Base-by-base conservation (phyloP, 2,113 vertebrate genomes). In the Urocynchramus pylzowi region DNA sequence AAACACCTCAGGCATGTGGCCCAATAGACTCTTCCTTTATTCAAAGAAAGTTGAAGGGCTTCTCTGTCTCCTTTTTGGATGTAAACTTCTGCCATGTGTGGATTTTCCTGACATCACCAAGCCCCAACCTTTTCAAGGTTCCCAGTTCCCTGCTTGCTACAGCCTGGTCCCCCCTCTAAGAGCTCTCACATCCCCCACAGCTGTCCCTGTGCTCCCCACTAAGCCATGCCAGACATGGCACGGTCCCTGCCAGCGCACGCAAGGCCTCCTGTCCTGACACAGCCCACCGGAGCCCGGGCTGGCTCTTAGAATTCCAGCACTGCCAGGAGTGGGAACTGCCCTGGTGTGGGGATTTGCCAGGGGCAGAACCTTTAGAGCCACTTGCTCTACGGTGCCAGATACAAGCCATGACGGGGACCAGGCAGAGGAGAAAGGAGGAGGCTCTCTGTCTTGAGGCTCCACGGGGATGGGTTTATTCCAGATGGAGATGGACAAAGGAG, bases 1-100 rank as follows among this genome's bases (percentile, higher is more conserved):
- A 30, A 19, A 26, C 6, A 2, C 4, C 5, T 8, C 1, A 3
- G 30, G 22, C 4, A 0, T 14, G 37, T 19, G 12, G 30, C 22
- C 17, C 3, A 5, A 3, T 28, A 9, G 13, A 4, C 41, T 35
- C 12, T 37, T 10, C 44, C 4, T 17, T 45, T 24, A 31, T 39
- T 49, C 0, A 2, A 50, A 26, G 20, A 12, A 39, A 61, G 7
- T 39, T 33, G 21, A 24, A 31, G 31, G 23, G 11, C 7, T n/a
- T 12, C 23, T 33, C 50, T 27, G 28, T 56, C 13, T 56, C 17
- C 10, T 44, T 61, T 39, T 27, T 20, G 35, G 57, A n/a, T 0
- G 1, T 50, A 41, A 27, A 16, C 17, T 10, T 61, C 7, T 16
- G 35, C 6, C 0, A 0, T 63, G 27, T 27, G 23, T 52, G 30